Evolutionary conservation across 2,797 vertebrate genomes (phyloP).

Genomic region (Okamejei kenojei): DNA sequence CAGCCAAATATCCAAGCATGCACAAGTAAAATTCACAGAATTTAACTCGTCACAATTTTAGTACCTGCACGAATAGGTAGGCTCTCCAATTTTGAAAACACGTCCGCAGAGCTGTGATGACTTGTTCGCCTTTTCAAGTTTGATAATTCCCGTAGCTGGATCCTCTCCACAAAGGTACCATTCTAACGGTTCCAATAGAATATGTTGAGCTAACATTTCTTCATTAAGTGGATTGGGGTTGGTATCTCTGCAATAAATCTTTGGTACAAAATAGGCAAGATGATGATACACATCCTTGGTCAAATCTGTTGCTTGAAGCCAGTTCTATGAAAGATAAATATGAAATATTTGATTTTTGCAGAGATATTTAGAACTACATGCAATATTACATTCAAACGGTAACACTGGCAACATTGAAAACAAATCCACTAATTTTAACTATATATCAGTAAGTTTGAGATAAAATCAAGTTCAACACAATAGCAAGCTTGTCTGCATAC

Average conservation of each 20-base stretch:
- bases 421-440: not conserved
- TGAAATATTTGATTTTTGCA: not conserved
- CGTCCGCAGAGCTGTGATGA: conserved; percentile 90
- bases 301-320: conserved; percentile 75
- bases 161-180: conserved; percentile 90
- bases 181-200: conserved; percentile 81
- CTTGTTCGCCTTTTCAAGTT: conserved; percentile 78
- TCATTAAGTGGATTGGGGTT: conserved; percentile 75
- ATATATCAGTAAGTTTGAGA: not conserved
- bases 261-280: conserved; percentile 78
- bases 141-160: conserved; percentile 71
- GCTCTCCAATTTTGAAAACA: conserved; percentile 94
- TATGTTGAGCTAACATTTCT: conserved; percentile 76
- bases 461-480: not conserved
- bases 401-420: not conserved
- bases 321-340: conserved; percentile 62
- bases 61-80: conserved; percentile 96
- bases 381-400: not conserved
- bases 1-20: not conserved
- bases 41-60: not conserved
- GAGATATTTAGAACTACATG: not conserved
- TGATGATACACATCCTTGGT: conserved; percentile 78
- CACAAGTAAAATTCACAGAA: not conserved
- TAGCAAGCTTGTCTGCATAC: not conserved
- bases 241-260: conserved; percentile 79